Evolutionary conservation across 92 coral and sea anemone species (phyloP), one percentile per base, ranked within the genome.

Genomic region (Epizoanthus illoricatus): DNA sequence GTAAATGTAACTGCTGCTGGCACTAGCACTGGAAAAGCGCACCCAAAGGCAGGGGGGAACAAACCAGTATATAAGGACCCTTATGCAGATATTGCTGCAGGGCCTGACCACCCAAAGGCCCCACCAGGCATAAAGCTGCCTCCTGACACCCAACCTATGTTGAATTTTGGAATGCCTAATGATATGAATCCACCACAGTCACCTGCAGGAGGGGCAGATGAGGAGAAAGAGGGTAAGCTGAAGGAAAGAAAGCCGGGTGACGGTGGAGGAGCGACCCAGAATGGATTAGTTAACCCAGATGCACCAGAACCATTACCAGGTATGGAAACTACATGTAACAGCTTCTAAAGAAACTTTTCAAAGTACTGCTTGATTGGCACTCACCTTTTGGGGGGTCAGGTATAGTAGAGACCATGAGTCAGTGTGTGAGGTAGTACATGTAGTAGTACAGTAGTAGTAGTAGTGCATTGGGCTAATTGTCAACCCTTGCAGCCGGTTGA

Each of bases 21-120:
- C 66, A 84, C 85, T 59, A 85, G 80, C 15, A 75, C 68, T 52
- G 88, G 24, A 6, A 66, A 65, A 24, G 70, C 20, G 5, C 60
- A 42, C 59, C 12, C 56, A 19, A 41, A 76, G 43, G 24, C 10
- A n/a, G 69, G 41, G 60, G 40, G 15, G 2, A 60, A 19, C 2
- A 62, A 45, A 9, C 45, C 41, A 19, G 20, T 64, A 28, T 43
- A 2, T 24, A 78, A 64, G 40, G 97, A 93, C 59, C 97, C 97
- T 21, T 93, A 93, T 76, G 97, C 97, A 5, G 97, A 92, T 66
- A 93, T 93, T 47, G 97, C 97, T 24, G 97, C 97, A 12, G 94
- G 94, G 65, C 97, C 97, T n/a, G 97, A 93, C 84, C 86, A 91
- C 18, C 94, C 94, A 21, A 93, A 89, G 75, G 84, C 92, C 81